Evolutionary conservation across 2,888 invertebrate species (phyloP), one percentile per base, ranked within the genome.

Genomic region (Aphrophora alni): DNA sequence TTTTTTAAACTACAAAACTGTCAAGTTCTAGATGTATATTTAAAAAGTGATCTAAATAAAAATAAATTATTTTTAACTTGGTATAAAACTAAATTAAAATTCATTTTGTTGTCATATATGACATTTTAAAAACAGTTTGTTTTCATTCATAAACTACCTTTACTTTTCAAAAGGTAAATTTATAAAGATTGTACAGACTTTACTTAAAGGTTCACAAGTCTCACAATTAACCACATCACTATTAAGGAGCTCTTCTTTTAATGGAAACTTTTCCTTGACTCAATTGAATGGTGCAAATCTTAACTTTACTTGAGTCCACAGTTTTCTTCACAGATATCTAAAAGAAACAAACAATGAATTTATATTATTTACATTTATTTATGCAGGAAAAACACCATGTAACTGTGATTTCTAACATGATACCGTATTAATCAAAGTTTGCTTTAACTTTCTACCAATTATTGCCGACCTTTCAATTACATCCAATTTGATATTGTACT

Each of bases 271-370:
- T 97, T 24, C 97, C 97, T 85, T 95, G 93, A 83, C 95, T 94
- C 85, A 98, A 89, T 87, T 97, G 95, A 0, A 94, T 92, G 85
- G 95, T 92, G 87, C 93, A 95, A 87, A 98, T 95, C 87, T 95
- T 91, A 25, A 97, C 92, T 89, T 97, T 95, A 83, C 93, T 93
- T 82, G 92, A 92, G 86, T 96, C 95, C 4, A 89, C 89, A 0
- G 93, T 91, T 88, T 97, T 97, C 87, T 97, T 95, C 73, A 98
- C 95, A 94, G 95, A 97, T 87, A 98, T 93, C 96, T 97, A 89
- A 0, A 92, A 91, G 84, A 84, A 85, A 84, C 85, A 82, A 85
- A 86, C 3, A 33, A 33, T 33, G 33, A 24, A 38, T 71, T 7
- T 17, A 26, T 59, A 7, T 72, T 68, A 7, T 25, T 44, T 33